These are phyloP conservation scores for Zhengitettix transpicula DNA, from an alignment of 2,888 invertebrate genomes.

Conservation along the genomic window DNA sequence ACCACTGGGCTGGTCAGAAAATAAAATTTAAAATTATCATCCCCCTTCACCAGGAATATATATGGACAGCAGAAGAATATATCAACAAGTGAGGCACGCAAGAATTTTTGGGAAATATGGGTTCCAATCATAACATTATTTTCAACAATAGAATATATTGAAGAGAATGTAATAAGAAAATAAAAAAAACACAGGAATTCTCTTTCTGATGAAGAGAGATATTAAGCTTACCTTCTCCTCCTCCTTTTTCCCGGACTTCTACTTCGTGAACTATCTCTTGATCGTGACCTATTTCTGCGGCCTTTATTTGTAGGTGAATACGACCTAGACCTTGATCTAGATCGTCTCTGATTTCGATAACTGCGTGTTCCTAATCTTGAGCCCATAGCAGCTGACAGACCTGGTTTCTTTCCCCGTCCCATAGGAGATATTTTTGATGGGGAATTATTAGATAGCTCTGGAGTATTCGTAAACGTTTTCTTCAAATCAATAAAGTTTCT, in stretches of 20 bases:
- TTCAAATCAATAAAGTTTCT: slow-evolving; percentile 11
- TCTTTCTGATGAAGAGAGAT: too few relatives aligned
- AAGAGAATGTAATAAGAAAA: neutral
- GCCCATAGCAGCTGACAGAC: slow-evolving; percentile 39
- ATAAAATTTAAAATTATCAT: too few relatives aligned
- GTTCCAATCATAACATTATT: too few relatives aligned
- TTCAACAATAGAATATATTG: too few relatives aligned
- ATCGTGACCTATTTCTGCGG: slow-evolving; percentile 10
- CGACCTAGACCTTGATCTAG: slow-evolving; percentile 19
- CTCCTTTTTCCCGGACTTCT: slow-evolving; percentile 4
- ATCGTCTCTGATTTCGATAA: slow-evolving; percentile 33
- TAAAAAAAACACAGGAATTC: slow-evolving; percentile 17
- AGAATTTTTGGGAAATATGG: too few relatives aligned
- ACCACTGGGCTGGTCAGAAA: too few relatives aligned
- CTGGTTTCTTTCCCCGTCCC: slow-evolving; percentile 22
- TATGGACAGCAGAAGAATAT: too few relatives aligned
- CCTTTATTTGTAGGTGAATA: slow-evolving; percentile 14
- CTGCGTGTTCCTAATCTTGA: slow-evolving; percentile 36
- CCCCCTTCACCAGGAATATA: too few relatives aligned
- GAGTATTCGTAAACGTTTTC: slow-evolving; percentile 9
- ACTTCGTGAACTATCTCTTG: slow-evolving; percentile 7
- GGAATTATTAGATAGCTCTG: slow-evolving; percentile 5
- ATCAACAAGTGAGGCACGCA: too few relatives aligned
- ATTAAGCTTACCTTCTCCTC: slow-evolving; percentile 14
- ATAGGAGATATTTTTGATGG: slow-evolving; percentile 18